These are phyloP conservation scores for Gallinago media DNA, from an alignment of 2,113 vertebrate genomes.

Conservation along the genomic window DNA sequence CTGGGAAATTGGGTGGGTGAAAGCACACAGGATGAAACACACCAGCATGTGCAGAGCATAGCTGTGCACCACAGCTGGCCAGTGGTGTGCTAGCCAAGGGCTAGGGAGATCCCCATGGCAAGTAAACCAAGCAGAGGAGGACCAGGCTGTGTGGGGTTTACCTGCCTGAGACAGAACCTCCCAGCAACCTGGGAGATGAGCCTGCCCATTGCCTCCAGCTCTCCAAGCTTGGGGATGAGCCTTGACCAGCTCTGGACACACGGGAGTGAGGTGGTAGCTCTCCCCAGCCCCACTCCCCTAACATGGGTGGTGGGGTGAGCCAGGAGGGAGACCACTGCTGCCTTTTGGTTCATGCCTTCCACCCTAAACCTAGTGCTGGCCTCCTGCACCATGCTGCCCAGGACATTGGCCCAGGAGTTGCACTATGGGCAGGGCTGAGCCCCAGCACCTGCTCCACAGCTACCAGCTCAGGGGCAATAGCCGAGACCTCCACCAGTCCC, in stretches of 20 bases:
- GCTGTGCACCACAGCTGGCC: neutral
- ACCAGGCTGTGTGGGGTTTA: neutral
- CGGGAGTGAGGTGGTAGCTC: fast-evolving
- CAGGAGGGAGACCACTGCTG: neutral
- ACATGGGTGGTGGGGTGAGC: neutral
- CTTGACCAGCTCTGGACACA: neutral
- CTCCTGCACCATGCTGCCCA: fast-evolving
- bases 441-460: neutral
- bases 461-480: neutral
- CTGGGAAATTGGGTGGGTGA: neutral
- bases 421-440: neutral
- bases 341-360: fast-evolving
- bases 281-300: neutral
- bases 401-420: neutral
- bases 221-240: neutral
- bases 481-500: fast-evolving
- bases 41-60: neutral
- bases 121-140: neutral
- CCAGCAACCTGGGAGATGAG: fast-evolving
- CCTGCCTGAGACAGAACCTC: neutral
- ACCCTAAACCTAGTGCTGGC: fast-evolving
- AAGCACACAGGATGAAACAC: neutral
- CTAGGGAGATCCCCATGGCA: neutral
- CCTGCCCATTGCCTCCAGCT: neutral
- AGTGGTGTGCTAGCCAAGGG: neutral